Percentiles rank a stretch among this genome's conserved stretches.
phyloP scores from a whole-genome alignment of 2,888 invertebrate genomes.

The Plagodis pulveraria region DNA sequence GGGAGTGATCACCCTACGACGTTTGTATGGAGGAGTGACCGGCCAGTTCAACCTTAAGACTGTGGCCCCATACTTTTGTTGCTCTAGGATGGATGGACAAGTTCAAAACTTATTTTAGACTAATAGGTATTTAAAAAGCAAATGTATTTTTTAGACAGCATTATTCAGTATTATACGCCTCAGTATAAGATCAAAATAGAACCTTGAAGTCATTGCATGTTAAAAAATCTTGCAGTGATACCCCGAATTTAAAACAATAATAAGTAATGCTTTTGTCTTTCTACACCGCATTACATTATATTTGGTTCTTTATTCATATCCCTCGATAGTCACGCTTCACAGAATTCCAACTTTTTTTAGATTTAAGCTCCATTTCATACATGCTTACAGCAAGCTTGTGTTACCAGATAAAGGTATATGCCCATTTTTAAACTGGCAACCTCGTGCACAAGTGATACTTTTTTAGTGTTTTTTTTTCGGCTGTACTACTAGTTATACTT shows the following conservation, averaged over 20 bases:
- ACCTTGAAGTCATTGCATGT: slow-evolving; percentile 1
- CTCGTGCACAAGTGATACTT: not conserved
- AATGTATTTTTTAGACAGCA: too few relatives aligned
- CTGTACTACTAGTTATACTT: slow-evolving; percentile 3
- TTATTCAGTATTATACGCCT: too few relatives aligned
- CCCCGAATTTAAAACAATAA: slow-evolving; percentile 13
- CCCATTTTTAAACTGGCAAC: slow-evolving; percentile 2
- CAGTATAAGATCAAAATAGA: too few relatives aligned
- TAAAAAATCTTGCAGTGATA: slow-evolving; percentile 8
- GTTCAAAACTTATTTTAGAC: too few relatives aligned
- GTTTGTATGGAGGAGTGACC: too few relatives aligned
- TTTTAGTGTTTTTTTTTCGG: not conserved
- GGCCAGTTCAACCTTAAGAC: too few relatives aligned
- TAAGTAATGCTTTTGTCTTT: slow-evolving; percentile 11
- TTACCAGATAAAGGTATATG: slow-evolving; percentile 4
- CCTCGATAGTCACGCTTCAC: not conserved
- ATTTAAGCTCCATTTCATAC: slow-evolving; percentile 5
- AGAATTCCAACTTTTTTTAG: not conserved
- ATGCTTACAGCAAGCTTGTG: slow-evolving; percentile 3
- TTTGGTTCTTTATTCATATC: slow-evolving; percentile 17
- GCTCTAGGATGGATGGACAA: too few relatives aligned
- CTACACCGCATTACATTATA: slow-evolving; percentile 17
- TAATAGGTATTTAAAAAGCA: too few relatives aligned
- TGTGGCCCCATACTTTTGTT: too few relatives aligned
- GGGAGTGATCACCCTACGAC: too few relatives aligned